Conservation (phyloP, 2,113 vertebrate species). For the Chauna torquata region DNA sequence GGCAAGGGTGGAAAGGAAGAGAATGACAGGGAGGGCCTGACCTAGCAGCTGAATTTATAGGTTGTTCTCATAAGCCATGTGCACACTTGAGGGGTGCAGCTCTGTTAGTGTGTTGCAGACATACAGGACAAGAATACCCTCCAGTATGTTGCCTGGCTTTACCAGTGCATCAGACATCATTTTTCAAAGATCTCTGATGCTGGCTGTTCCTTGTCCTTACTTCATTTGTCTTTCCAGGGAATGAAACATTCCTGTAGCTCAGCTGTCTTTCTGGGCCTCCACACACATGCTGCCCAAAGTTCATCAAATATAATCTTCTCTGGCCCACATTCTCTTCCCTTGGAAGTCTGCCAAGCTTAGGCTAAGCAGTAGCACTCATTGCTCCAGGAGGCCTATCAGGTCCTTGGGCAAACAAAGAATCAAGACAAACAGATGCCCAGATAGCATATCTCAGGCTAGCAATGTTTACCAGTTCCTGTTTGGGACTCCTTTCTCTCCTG, state of each 20-base stretch:
- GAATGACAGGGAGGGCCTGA: rapidly evolving
- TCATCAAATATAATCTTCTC: not conserved
- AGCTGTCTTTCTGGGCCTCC: constrained; percentile 17
- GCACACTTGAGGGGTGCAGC: not conserved
- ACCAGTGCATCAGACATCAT: not conserved
- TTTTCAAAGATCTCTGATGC: not conserved
- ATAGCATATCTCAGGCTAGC: not conserved
- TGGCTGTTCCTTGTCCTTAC: not conserved
- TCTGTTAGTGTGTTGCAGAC: not conserved
- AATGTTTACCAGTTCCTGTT: not conserved
- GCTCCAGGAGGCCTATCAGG: constrained; percentile 11
- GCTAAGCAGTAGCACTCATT: not conserved
- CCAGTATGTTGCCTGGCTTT: rapidly evolving
- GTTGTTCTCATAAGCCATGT: not conserved
- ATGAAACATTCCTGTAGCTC: constrained; percentile 30
- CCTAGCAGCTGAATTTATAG: not conserved
- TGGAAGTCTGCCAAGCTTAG: constrained; percentile 36
- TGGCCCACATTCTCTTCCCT: not conserved
- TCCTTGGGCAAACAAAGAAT: constrained; percentile 52
- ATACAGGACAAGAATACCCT: not conserved
- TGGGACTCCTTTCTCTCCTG: not conserved
- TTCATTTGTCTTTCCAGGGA: not conserved
- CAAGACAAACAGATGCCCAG: constrained; percentile 1
- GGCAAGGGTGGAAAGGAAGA: not conserved
- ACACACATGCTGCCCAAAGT: constrained; percentile 23